Evolutionary conservation across 2,113 vertebrate genomes (phyloP), one percentile per base, ranked within the genome.

Genomic region (Otolemur garnettii): DNA sequence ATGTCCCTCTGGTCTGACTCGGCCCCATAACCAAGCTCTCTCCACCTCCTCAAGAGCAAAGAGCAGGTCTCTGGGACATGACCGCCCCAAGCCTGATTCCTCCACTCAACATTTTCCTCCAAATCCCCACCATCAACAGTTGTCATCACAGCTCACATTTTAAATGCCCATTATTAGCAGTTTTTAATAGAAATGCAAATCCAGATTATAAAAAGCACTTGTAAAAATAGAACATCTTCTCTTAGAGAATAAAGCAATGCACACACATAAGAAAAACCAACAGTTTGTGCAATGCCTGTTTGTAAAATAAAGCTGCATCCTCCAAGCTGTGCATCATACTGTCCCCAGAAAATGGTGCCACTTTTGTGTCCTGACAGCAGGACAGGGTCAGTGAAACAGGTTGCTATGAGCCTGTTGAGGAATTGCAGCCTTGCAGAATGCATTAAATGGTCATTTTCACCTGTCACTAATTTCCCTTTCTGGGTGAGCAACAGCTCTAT

Each of bases 141-240:
- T 87, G 90, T 91, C 92, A 66, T 21, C 28, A 24, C 60, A 84
- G 75, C 90, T 96, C 90, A 33, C 26, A 12, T 78, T 88, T 86
- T 78, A 75, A 97, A 86, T 42, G 88, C 53, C 94, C 89, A 55
- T 90, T 94, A 96, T 96, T 92, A 91, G 79, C 74, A 30, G 80
- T 90, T 95, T 84, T 95, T 97, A 92, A 96, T 96, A 95, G 93
- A 97, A 93, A 97, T 97, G 93, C 83, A 97, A 97, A 97, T 96
- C 35, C 68, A 84, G 91, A 97, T 95, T 90, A 97, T 87, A 94
- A 97, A 97, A 97, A 95, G 95, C 82, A 75, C 74, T 89, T 92
- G 89, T 86, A 97, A 97, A 97, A 96, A 98, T 96, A 97, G 96
- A 62, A 87, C 18, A 33, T 50, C 91, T 97, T 92, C 86, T 82